Evolutionary conservation across 2,797 vertebrate genomes (phyloP).

Genomic region (Myripristis jacobus): DNA sequence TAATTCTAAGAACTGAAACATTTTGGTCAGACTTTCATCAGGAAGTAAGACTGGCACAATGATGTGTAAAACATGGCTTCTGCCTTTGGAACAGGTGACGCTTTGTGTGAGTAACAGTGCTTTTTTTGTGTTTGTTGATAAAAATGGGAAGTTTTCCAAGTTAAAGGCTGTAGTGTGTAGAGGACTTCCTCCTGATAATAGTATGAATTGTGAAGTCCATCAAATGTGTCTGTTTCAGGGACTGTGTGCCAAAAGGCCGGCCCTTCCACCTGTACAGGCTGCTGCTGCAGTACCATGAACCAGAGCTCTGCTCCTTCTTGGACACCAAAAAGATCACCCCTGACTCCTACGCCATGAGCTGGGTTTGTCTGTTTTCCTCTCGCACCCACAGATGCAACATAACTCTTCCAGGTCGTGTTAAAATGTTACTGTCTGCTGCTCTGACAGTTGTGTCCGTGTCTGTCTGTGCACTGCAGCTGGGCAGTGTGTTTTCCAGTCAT

Average conservation of each 20-base stretch:
- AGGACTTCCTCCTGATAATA: too few species aligned
- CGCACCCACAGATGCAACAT: not conserved
- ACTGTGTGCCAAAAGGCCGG: constrained; percentile 92
- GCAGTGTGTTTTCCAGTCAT: constrained; percentile 94
- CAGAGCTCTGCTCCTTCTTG: constrained; percentile 97
- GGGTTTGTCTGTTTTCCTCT: constrained; percentile 81
- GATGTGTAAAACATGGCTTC: too few species aligned
- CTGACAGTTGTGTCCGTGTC: not conserved
- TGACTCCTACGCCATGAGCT: constrained; percentile 95
- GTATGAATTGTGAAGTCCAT: not conserved
- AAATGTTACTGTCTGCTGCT: not conserved
- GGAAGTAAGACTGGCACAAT: too few species aligned
- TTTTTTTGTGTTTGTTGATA: too few species aligned
- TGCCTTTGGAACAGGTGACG: too few species aligned
- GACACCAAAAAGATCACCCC: constrained; percentile 99
- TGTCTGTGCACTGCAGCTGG: constrained; percentile 82
- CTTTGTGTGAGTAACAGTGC: too few species aligned
- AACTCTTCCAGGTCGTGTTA: not conserved
- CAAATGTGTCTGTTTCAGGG: constrained; percentile 78
- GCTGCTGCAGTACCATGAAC: constrained; percentile 97
- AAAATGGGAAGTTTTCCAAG: too few species aligned
- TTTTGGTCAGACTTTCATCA: too few species aligned
- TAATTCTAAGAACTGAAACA: too few species aligned
- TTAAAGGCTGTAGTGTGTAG: too few species aligned
- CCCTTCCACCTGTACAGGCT: constrained; percentile 97